These are phyloP conservation scores for Heliconius sara DNA, from an alignment of 2,888 invertebrate genomes.

Conservation along the genomic window DNA sequence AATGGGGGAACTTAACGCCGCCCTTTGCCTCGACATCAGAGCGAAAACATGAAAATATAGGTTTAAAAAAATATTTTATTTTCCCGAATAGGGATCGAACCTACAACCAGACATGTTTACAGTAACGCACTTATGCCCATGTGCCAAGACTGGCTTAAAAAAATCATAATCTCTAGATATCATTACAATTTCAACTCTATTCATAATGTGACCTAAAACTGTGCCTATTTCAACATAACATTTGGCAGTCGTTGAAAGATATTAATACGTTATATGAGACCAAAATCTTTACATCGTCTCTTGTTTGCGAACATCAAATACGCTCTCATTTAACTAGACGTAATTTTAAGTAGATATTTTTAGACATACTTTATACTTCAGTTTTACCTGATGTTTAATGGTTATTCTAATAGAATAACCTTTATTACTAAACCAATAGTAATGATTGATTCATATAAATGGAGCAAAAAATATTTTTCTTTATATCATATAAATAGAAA, in stretches of 20 bases:
- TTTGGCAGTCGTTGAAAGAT: slow-evolving; percentile 10
- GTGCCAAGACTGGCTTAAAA: not conserved
- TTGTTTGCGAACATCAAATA: slow-evolving; percentile 40
- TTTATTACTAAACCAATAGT: not conserved
- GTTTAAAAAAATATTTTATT: no score
- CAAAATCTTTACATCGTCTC: slow-evolving; percentile 28
- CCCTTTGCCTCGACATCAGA: not conserved
- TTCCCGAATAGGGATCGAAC: no score
- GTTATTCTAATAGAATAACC: no score
- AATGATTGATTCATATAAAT: not conserved
- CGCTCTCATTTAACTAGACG: slow-evolving; percentile 11
- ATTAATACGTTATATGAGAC: slow-evolving; percentile 28
- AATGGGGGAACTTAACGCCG: no score
- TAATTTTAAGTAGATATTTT: slow-evolving; percentile 26
- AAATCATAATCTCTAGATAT: not conserved
- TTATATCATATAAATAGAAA: not conserved
- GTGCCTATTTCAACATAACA: slow-evolving; percentile 7
- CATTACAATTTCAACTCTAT: not conserved
- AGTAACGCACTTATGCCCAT: no score
- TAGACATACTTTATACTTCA: not conserved
- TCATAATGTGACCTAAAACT: slow-evolving; percentile 20
- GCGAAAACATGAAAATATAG: not conserved
- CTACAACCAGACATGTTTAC: no score
- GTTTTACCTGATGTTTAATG: no score
- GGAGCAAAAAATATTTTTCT: not conserved